phyloP scores from a whole-genome alignment of 1,140 invertebrate genomes.

The Capitella teleta region DNA sequence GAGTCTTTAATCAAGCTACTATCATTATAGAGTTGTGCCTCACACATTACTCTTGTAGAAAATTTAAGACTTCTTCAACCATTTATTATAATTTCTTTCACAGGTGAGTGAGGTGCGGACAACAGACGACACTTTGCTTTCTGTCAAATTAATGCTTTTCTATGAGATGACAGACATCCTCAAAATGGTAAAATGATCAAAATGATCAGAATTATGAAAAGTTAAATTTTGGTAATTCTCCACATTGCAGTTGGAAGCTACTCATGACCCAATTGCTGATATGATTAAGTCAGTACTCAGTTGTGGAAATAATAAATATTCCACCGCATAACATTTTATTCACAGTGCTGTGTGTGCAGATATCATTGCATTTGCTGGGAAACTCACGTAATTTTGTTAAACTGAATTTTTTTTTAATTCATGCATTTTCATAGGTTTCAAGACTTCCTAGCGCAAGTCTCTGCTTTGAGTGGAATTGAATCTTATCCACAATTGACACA shows the following conservation, averaged over 20 bases:
- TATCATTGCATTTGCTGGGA: slow-evolving; percentile 33
- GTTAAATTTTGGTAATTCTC: background rate
- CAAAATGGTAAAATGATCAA: slow-evolving; percentile 28
- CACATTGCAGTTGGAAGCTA: slow-evolving; percentile 29
- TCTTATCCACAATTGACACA: slow-evolving; percentile 25
- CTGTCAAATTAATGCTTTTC: slow-evolving; percentile 37
- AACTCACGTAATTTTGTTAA: slow-evolving; percentile 25
- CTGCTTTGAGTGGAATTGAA: slow-evolving; percentile 20
- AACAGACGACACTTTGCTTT: slow-evolving; percentile 37
- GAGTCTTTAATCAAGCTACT: too few relatives aligned
- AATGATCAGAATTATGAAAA: background rate
- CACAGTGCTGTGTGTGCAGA: slow-evolving; percentile 38
- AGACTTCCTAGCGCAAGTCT: background rate
- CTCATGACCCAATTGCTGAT: slow-evolving; percentile 38
- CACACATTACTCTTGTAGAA: background rate
- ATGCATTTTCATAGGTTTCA: background rate
- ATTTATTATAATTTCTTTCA: slow-evolving; percentile 2
- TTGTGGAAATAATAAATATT: slow-evolving; percentile 5
- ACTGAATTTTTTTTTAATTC: background rate
- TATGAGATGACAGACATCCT: slow-evolving; percentile 32
- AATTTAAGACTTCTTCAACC: background rate
- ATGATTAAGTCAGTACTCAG: slow-evolving; percentile 33
- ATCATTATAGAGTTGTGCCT: background rate
- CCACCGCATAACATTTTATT: too few relatives aligned
- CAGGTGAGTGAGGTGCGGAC: slow-evolving; percentile 36